These are phyloP conservation scores for Eurytemora carolleeae DNA, from an alignment of 1,140 invertebrate genomes.

Conservation along the genomic window DNA sequence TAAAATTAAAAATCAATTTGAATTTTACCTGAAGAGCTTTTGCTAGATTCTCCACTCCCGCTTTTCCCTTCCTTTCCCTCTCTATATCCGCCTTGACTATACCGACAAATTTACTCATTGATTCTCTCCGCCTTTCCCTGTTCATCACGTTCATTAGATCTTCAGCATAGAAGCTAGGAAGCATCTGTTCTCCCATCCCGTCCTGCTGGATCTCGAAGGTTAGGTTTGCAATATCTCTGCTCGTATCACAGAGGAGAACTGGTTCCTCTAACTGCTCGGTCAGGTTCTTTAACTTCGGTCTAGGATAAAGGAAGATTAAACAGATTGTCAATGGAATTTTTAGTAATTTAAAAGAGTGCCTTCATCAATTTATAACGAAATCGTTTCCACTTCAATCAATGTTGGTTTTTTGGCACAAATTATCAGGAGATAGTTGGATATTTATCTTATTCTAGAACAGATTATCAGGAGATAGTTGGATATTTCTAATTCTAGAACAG, in stretches of 20 bases:
- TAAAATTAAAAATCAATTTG: too few relatives aligned
- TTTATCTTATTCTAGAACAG: too few relatives aligned
- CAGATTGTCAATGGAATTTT: too few relatives aligned
- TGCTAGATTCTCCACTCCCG: slow-evolving; percentile 67
- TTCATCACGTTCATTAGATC: slow-evolving; percentile 83
- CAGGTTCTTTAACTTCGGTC: slow-evolving; percentile 31
- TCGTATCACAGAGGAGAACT: slow-evolving; percentile 44
- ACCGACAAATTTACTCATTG: slow-evolving; percentile 54
- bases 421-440: too few relatives aligned
- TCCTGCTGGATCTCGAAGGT: slow-evolving; percentile 21
- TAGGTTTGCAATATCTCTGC: slow-evolving; percentile 46
- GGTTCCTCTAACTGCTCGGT: slow-evolving; percentile 45
- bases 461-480: too few relatives aligned
- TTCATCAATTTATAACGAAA: too few relatives aligned
- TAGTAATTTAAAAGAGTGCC: too few relatives aligned
- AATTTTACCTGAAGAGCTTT: slow-evolving; percentile 58
- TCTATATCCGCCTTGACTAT: slow-evolving; percentile 64
- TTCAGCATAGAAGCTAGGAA: slow-evolving; percentile 85
- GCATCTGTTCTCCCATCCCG: slow-evolving; percentile 14
- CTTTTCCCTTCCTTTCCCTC: slow-evolving; percentile 56
- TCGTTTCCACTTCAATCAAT: too few relatives aligned
- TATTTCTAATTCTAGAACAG: too few relatives aligned
- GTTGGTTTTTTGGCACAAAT: too few relatives aligned
- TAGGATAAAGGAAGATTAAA: too few relatives aligned
- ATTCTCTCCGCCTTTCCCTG: slow-evolving; percentile 55